phyloP scores from a whole-genome alignment of 2,888 invertebrate species.

The Yponomeuta evonymella region DNA sequence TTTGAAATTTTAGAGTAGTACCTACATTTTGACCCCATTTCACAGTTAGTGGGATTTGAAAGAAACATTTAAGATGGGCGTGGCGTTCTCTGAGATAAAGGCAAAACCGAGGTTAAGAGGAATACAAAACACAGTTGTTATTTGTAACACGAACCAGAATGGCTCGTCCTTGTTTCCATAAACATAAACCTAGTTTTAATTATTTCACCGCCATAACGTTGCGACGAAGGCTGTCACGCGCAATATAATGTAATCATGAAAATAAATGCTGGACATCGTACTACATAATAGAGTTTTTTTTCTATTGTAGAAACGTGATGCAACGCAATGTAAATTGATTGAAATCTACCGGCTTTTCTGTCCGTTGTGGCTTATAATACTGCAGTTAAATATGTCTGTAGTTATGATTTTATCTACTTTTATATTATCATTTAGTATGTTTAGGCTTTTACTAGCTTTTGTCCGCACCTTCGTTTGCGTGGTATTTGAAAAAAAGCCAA shows the following conservation, averaged over 20 bases:
- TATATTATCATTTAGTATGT: no score
- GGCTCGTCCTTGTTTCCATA: neutral
- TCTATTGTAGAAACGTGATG: neutral
- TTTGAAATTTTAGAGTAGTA: no score
- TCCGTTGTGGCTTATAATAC: neutral
- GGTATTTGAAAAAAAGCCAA: no score
- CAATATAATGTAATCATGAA: neutral
- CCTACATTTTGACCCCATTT: no score
- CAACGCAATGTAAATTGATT: neutral
- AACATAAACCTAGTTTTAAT: neutral
- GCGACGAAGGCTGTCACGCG: neutral
- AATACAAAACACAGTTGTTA: neutral
- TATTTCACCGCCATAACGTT: neutral
- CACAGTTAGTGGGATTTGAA: no score
- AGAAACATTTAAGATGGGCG: no score
- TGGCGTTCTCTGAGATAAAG: no score
- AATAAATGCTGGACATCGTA: neutral
- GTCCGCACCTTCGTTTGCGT: no score
- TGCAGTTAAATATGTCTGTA: no score
- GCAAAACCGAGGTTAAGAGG: no score
- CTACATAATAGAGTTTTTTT: neutral
- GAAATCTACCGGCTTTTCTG: neutral
- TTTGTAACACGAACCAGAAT: neutral
- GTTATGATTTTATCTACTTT: no score
- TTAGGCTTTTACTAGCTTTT: no score